Conservation (phyloP, 2,888 invertebrate genomes). For the Toxonevra muliebris region DNA sequence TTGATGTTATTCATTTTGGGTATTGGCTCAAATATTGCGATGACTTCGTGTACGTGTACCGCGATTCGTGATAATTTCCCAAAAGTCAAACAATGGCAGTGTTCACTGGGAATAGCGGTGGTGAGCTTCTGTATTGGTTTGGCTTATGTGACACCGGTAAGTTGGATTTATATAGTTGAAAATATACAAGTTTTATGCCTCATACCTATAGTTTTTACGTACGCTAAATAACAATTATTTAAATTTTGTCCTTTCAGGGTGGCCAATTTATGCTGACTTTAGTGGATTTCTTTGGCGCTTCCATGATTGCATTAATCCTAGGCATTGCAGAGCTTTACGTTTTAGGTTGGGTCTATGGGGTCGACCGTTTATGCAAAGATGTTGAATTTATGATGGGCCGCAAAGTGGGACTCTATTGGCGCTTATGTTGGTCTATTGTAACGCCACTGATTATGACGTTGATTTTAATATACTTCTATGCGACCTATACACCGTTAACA, state of each 20-base stretch:
- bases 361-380: conserved; percentile 75
- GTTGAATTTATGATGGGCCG: conserved; percentile 82
- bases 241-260: conserved; percentile 66
- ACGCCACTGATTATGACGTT: conserved; percentile 76
- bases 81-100: conserved; percentile 66
- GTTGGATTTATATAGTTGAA: conserved; percentile 44
- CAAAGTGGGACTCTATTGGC: conserved; percentile 78
- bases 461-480: conserved; percentile 77
- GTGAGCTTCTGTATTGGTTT: conserved; percentile 70
- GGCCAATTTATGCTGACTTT: conserved; percentile 78
- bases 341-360: conserved; percentile 78
- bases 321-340: conserved; percentile 75
- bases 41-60: conserved; percentile 66
- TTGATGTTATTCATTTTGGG: conserved; percentile 69
- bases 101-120: conserved; percentile 66
- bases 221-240: too few species aligned
- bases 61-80: conserved; percentile 67
- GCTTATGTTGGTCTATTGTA: conserved; percentile 79
- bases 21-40: conserved; percentile 67
- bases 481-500: conserved; percentile 69
- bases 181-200: too few species aligned
- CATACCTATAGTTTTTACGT: too few species aligned
- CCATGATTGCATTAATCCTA: conserved; percentile 76
- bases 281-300: conserved; percentile 79
- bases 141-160: conserved; percentile 74